Conservation (phyloP, 2,113 vertebrate genomes). For the Propithecus coquereli region DNA sequence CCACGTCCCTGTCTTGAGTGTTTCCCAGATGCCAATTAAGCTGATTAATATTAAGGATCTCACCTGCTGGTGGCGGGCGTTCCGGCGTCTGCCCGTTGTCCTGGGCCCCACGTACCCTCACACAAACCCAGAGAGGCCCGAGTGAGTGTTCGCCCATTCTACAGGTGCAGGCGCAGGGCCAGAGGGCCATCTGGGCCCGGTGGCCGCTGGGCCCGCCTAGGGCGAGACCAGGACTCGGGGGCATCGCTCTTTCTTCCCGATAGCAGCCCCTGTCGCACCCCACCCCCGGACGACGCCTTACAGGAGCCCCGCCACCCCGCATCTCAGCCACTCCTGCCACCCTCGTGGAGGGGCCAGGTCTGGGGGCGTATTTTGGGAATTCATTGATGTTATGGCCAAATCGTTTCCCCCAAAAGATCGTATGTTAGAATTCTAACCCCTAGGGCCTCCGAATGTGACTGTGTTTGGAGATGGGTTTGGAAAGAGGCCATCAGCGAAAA, state of each 20-base stretch:
- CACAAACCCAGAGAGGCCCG: not conserved
- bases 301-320: rapidly evolving
- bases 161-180: no score
- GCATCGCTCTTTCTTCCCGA: rapidly evolving
- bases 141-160: rapidly evolving
- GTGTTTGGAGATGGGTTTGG: not conserved
- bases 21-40: not conserved
- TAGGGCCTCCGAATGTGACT: not conserved
- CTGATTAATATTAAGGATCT: not conserved
- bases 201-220: no score
- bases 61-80: rapidly evolving
- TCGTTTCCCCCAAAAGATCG: not conserved
- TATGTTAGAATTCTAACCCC: no score
- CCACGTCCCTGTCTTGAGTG: no score
- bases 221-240: rapidly evolving
- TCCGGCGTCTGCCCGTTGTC: not conserved
- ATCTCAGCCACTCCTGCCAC: not conserved
- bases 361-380: rapidly evolving
- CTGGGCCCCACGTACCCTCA: not conserved
- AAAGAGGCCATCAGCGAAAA: not conserved
- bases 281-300: rapidly evolving
- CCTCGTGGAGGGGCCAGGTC: not conserved
- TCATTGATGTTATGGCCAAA: rapidly evolving
- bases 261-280: rapidly evolving
- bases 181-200: not conserved